Evolutionary conservation across 1,140 invertebrate genomes (phyloP).

Genomic region (Leptinotarsa defecta): DNA sequence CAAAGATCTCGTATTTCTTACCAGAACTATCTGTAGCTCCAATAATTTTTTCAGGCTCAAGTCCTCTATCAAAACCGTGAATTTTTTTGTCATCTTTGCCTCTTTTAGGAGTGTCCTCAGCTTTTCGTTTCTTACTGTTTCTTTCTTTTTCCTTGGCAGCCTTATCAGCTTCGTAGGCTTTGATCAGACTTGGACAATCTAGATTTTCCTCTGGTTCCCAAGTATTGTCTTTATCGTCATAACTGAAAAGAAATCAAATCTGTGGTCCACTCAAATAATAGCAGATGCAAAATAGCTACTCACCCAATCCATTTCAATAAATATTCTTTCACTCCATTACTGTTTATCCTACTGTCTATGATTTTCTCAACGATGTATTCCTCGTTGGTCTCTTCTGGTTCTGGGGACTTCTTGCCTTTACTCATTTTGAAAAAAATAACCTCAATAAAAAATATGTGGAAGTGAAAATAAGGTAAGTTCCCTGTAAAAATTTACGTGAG

Average conservation of each 20-base stretch:
- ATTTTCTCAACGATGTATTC: constrained; percentile 49
- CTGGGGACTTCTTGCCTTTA: constrained; percentile 33
- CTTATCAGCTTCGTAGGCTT: constrained; percentile 79
- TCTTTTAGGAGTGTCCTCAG: constrained; percentile 48
- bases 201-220: constrained; percentile 89
- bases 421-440: constrained; percentile 25
- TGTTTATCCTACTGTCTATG: constrained; percentile 45
- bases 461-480: no score
- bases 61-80: constrained; percentile 82
- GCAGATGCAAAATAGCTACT: background rate
- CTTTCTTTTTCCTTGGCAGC: constrained; percentile 52
- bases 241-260: constrained; percentile 6
- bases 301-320: constrained; percentile 59
- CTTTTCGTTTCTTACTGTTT: constrained; percentile 43
- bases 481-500: no score
- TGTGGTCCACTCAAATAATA: background rate
- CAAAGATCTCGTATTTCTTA: constrained; percentile 23
- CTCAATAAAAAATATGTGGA: background rate
- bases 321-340: constrained; percentile 45
- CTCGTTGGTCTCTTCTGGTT: constrained; percentile 37
- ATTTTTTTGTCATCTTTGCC: constrained; percentile 60
- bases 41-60: constrained; percentile 92
- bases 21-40: constrained; percentile 81
- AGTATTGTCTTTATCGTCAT: constrained; percentile 79
- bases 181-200: constrained; percentile 91